Conservation (phyloP, 1,140 invertebrate genomes). For the Archegozetes longisetosus region DNA sequence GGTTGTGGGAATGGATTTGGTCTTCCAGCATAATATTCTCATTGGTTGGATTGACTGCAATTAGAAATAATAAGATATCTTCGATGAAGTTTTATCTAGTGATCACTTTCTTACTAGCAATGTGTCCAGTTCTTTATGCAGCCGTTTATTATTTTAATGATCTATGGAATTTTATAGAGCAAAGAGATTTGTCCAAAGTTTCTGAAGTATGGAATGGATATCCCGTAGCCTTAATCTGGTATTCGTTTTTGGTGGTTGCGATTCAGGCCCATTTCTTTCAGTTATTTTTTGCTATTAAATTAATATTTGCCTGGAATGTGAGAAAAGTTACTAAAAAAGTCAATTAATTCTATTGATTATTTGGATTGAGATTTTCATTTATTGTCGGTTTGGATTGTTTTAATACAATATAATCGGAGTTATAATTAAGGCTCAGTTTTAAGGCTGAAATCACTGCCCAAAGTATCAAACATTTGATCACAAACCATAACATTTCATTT, state of each 20-base stretch:
- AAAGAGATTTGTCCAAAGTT: conserved; percentile 29
- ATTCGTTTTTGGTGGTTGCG: conserved; percentile 70
- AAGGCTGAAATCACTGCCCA: background rate
- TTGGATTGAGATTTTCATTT: background rate
- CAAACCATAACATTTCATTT: too few relatives aligned
- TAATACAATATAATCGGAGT: background rate
- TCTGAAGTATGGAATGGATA: conserved; percentile 45
- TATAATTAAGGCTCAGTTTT: background rate
- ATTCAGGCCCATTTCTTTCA: conserved; percentile 82
- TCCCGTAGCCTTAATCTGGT: conserved; percentile 84
- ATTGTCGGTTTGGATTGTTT: background rate
- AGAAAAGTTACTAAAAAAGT: background rate
- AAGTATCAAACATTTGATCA: too few relatives aligned
- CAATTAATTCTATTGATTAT: background rate
- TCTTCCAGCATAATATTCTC: conserved; percentile 64
- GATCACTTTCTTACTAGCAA: conserved; percentile 55
- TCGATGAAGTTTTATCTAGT: conserved; percentile 61
- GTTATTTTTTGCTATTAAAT: conserved; percentile 68
- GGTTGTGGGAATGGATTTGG: conserved; percentile 91
- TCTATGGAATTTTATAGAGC: conserved; percentile 56
- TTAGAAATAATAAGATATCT: conserved; percentile 60
- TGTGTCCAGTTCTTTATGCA: conserved; percentile 63
- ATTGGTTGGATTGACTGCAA: conserved; percentile 65
- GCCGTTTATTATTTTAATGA: conserved; percentile 63
- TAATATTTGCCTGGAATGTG: conserved; percentile 27